Base-by-base conservation (phyloP, 2,888 invertebrate genomes). In the Merodon equestris region DNA sequence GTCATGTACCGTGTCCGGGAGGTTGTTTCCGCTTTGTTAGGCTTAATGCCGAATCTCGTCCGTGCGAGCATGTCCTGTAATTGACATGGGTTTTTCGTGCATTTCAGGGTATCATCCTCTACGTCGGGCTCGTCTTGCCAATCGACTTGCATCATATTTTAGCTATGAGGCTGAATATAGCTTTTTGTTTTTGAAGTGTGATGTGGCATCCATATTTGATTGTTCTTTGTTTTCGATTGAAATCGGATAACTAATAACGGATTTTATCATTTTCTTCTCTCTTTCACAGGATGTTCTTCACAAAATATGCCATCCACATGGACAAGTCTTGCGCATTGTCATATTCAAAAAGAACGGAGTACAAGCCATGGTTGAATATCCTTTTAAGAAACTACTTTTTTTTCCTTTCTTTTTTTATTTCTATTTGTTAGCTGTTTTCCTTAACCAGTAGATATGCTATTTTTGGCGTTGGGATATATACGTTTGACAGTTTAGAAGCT, bases 331-430 rank as follows among this genome's bases (percentile, higher is more conserved):
- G 84, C 94, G 99, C 87, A 98, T 99, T 90, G 99, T 99, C 82
- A 98, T 99, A 87, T 98, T 98, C 91, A 97, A 97, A 93, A 98
- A 98, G 91, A 97, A 98, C 88, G 98, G 97, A 82, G 96, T 98
- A 9, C 98, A 98, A 90, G 97, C 97, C 81, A 97, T 99, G 97
- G 97, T 99, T 85, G 98, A 98, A 95, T 97, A 96, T 97, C 96
- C 96, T 96, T 96, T 94, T 89, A 89, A 90, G 47, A 47, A 36
- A 0, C n/a, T n/a, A 17, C 44, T 50, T 42, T 13, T 47, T 14
- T 57, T 51, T 18, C 17, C 54, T 64, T 56, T 63, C 56, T 61
- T 51, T 38, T 9, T 13, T 36, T 38, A 15, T 67, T 53, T 60
- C 1, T 44, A 44, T 38, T 44, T 15, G n/a, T 27, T 27, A 27